phyloP scores from a whole-genome alignment of 2,113 vertebrate species.

The Bubo blakistoni region DNA sequence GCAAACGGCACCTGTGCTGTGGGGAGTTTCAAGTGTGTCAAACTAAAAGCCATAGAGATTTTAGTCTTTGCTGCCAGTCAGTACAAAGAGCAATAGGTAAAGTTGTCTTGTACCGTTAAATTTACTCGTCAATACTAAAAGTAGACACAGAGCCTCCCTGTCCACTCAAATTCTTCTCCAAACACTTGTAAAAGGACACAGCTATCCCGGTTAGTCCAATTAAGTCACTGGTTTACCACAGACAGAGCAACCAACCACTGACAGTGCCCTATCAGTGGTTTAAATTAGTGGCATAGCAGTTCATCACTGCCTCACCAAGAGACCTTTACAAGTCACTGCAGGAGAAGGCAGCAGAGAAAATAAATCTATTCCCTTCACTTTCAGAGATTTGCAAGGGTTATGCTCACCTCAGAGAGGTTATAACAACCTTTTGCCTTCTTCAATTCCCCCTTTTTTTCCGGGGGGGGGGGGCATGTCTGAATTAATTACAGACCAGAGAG shows the following conservation, averaged over 20 bases:
- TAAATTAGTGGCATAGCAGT: neutral
- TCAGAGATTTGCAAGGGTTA: neutral
- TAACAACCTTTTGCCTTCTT: neutral
- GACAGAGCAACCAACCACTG: neutral
- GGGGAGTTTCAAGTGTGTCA: neutral
- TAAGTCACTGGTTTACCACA: neutral
- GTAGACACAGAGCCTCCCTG: neutral
- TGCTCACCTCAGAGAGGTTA: neutral
- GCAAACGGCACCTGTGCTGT: neutral
- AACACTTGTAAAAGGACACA: neutral
- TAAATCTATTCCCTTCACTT: neutral
- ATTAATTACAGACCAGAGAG: neutral
- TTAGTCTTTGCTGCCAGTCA: neutral
- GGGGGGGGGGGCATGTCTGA: neutral
- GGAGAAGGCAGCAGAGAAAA: neutral
- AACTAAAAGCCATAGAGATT: neutral
- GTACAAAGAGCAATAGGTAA: neutral
- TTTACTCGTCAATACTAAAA: neutral
- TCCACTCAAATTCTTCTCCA: neutral
- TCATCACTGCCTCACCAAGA: neutral
- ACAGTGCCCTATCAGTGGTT: neutral
- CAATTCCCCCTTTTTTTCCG: neutral
- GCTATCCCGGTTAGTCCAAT: rapidly evolving
- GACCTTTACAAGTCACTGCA: neutral
- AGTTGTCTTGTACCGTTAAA: rapidly evolving